phyloP scores from a whole-genome alignment of 2,797 vertebrate species.

The Emys orbicularis region DNA sequence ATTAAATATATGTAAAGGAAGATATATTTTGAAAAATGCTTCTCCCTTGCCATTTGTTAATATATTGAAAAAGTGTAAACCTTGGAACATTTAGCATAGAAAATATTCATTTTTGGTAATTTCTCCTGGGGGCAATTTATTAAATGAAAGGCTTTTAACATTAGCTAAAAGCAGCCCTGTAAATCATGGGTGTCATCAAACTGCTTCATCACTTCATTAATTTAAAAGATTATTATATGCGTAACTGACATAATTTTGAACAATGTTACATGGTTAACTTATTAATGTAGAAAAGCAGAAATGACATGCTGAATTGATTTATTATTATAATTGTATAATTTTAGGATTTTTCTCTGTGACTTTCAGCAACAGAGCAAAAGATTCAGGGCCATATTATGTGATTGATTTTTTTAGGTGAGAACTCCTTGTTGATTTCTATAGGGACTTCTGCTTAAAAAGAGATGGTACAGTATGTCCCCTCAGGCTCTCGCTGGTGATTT shows the following conservation, averaged over 20 bases:
- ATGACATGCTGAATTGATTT: conserved; percentile 86
- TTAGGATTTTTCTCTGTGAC: conserved; percentile 84
- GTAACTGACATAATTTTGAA: conserved; percentile 93
- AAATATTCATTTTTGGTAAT: conserved; percentile 93
- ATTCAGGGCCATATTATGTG: conserved; percentile 61
- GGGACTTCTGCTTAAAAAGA: background rate
- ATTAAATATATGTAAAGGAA: conserved; percentile 88
- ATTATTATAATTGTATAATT: conserved; percentile 86
- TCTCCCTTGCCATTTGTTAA: conserved; percentile 84
- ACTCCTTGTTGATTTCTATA: background rate
- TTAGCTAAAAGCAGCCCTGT: conserved; percentile 91
- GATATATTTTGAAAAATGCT: conserved; percentile 86
- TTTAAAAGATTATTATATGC: conserved; percentile 94
- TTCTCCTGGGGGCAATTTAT: conserved; percentile 90
- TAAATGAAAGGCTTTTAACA: conserved; percentile 89
- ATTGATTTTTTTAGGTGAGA: background rate
- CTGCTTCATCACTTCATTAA: conserved; percentile 94
- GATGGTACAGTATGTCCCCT: background rate
- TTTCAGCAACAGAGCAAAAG: conserved; percentile 80
- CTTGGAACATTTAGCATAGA: conserved; percentile 87
- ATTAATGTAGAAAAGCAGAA: conserved; percentile 87
- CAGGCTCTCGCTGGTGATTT: conserved; percentile 65
- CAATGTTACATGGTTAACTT: conserved; percentile 92
- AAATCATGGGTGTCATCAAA: conserved; percentile 90
- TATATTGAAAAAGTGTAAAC: conserved; percentile 89